Evolutionary conservation across 2,888 invertebrate genomes (phyloP).

Genomic region (Beris morrisii): DNA sequence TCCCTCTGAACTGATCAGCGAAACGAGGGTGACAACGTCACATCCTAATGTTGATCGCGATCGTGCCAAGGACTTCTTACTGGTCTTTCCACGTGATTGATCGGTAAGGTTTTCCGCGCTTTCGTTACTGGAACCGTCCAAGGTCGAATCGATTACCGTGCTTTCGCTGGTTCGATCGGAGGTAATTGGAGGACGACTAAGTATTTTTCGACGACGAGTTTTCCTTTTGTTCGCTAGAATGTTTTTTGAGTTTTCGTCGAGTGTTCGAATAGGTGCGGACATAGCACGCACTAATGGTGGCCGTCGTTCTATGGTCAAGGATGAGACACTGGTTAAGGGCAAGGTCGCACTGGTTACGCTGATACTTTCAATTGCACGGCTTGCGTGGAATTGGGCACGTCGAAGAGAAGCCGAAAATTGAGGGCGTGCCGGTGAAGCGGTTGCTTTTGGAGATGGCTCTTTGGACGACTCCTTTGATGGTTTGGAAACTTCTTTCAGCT

Average conservation of each 20-base stretch:
- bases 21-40: slow-evolving; percentile 67
- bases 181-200: slow-evolving; percentile 43
- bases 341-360: not conserved
- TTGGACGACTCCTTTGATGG: not conserved
- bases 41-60: slow-evolving; percentile 50
- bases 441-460: not conserved
- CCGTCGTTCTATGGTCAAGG: slow-evolving; percentile 48
- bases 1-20: slow-evolving; percentile 66
- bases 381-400: slow-evolving; percentile 44
- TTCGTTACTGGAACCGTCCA: slow-evolving; percentile 9
- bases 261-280: slow-evolving; percentile 55
- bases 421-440: not conserved
- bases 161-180: slow-evolving; percentile 16
- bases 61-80: slow-evolving; percentile 43
- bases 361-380: slow-evolving; percentile 33
- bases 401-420: slow-evolving; percentile 40
- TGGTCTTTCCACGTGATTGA: slow-evolving; percentile 43
- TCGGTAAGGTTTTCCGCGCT: slow-evolving; percentile 34
- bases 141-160: slow-evolving; percentile 5
- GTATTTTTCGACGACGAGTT: slow-evolving; percentile 45
- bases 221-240: slow-evolving; percentile 48
- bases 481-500: slow-evolving; percentile 7
- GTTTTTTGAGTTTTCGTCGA: slow-evolving; percentile 47
- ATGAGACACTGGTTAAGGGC: slow-evolving; percentile 41
- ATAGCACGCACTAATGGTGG: slow-evolving; percentile 56